Base-by-base conservation (phyloP, 2,113 vertebrate species). In the Pelobates fuscus region DNA sequence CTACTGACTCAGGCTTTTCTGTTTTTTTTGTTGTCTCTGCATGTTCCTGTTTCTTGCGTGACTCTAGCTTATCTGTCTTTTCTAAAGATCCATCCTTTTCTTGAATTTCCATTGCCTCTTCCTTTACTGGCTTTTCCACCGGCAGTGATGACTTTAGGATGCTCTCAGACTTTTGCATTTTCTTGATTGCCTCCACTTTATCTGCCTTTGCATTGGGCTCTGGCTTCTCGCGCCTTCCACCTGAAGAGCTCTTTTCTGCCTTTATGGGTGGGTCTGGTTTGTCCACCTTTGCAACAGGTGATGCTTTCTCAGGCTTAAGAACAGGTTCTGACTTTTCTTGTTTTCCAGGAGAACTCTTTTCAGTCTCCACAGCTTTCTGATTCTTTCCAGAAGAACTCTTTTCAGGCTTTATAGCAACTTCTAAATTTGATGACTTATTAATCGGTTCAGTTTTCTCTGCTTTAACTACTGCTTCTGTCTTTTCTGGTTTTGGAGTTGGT, bases 151-250 rank as follows among this genome's bases (percentile, higher is more conserved):
- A 27, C 63, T 78, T 78, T 11, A 21, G 67, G 11, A 25, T 2
- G 29, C 2, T 12, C 32, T 70, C 67, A 32, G n/a, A 18, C 23
- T 83, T 81, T 77, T 90, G 88, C 23, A 30, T 1, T 30, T 71
- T 70, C 30, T 26, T 21, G 8, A 23, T 27, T 3, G 12, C 18
- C 24, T 76, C 73, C 11, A 52, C 8, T 8, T 76, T 76, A 8
- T 76, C 73, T 37, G 64, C 20, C 26, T 76, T 76, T 5, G 59
- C n/a, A 23, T 0, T 21, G 2, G 25, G 24, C 27, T 72, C 70
- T 6, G 49, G 49, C 26, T 62, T 63, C 29, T 71, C 70, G 15
- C n/a, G 26, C 21, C 29, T 62, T 63, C 26, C 59, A 32, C 20
- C 59, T 20, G 59, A 32, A 11, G 58, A 25, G 32, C 46, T 8